Evolutionary conservation across 1,140 invertebrate species (phyloP).

Genomic region (Plectus sambesii): DNA sequence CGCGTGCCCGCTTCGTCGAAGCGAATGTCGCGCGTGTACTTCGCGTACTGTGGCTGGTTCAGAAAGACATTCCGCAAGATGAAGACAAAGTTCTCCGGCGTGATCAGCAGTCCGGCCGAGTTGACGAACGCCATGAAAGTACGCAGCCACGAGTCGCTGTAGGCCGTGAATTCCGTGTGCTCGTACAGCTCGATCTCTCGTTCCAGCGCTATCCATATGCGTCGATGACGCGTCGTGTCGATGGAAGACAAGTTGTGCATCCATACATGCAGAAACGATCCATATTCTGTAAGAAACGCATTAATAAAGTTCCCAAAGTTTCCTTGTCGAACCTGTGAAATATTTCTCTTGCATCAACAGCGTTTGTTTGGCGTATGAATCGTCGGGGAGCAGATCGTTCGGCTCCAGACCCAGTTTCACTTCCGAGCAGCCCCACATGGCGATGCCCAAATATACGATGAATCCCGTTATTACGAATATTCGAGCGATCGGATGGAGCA

Average conservation of each 20-base stretch:
- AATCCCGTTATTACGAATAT: slow-evolving; percentile 77
- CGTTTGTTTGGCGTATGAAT: slow-evolving; percentile 45
- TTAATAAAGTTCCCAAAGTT: background rate
- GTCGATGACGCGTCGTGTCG: slow-evolving; percentile 26
- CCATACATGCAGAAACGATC: slow-evolving; percentile 41
- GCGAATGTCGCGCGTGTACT: slow-evolving; percentile 36
- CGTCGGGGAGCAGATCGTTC: slow-evolving; percentile 43
- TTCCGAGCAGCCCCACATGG: slow-evolving; percentile 39
- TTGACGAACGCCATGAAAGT: slow-evolving; percentile 68
- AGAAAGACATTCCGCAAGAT: slow-evolving; percentile 34
- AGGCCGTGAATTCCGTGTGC: slow-evolving; percentile 51
- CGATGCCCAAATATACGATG: slow-evolving; percentile 55
- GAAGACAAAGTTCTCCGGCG: slow-evolving; percentile 34
- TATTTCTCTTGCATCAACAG: slow-evolving; percentile 36
- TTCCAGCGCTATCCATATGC: slow-evolving; percentile 37
- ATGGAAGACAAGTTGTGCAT: slow-evolving; percentile 37
- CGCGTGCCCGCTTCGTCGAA: slow-evolving; percentile 15
- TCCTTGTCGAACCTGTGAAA: slow-evolving; percentile 30
- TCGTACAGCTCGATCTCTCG: slow-evolving; percentile 41
- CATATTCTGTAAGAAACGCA: slow-evolving; percentile 30
- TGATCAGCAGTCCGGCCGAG: slow-evolving; percentile 60
- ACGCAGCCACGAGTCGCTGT: slow-evolving; percentile 70
- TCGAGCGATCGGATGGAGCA: slow-evolving; percentile 75
- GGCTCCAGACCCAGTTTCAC: slow-evolving; percentile 46
- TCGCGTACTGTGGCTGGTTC: slow-evolving; percentile 31